A percentile compares a stretch with the other conserved stretches of the same genome.
Conservation (phyloP, 2,888 invertebrate genomes). For the Andrena haemorrhoa region DNA sequence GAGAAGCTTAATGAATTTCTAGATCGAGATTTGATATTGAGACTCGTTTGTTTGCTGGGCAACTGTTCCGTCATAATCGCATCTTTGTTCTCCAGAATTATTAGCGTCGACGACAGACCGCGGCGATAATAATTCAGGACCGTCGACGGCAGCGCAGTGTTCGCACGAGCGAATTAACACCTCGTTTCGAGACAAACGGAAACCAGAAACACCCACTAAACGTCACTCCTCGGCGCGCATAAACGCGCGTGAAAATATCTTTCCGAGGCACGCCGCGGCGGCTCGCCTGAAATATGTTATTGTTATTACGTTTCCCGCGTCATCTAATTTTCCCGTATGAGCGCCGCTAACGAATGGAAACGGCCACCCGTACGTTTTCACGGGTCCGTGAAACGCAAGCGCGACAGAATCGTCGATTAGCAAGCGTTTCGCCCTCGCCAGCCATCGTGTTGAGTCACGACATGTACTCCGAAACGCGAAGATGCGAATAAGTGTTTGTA, state of each 20-base stretch:
- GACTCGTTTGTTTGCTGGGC: too few relatives aligned
- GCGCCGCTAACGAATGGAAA: conserved; percentile 55
- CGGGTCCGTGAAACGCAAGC: conserved; percentile 19
- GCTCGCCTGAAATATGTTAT: conserved; percentile 53
- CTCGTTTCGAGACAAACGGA: conserved; percentile 75
- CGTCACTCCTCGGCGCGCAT: conserved; percentile 69
- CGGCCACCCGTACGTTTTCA: conserved; percentile 41
- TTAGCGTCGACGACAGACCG: conserved; percentile 33
- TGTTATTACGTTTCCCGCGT: conserved; percentile 53
- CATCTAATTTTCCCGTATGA: conserved; percentile 49
- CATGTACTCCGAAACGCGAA: not conserved
- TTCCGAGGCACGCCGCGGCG: not conserved
- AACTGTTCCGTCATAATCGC: not conserved
- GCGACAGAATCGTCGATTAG: conserved; percentile 30
- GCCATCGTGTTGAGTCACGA: not conserved
- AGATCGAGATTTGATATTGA: too few relatives aligned
- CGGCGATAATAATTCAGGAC: conserved; percentile 59
- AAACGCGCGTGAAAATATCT: conserved; percentile 48
- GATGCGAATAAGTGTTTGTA: not conserved
- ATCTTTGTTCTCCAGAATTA: conserved; percentile 39
- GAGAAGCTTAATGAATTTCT: too few relatives aligned
- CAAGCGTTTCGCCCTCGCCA: not conserved
- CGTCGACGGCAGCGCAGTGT: conserved; percentile 54
- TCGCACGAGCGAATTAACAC: conserved; percentile 74
- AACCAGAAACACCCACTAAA: conserved; percentile 76